phyloP scores from a whole-genome alignment of 2,797 vertebrate genomes.

The Myioborus miniatus region DNA sequence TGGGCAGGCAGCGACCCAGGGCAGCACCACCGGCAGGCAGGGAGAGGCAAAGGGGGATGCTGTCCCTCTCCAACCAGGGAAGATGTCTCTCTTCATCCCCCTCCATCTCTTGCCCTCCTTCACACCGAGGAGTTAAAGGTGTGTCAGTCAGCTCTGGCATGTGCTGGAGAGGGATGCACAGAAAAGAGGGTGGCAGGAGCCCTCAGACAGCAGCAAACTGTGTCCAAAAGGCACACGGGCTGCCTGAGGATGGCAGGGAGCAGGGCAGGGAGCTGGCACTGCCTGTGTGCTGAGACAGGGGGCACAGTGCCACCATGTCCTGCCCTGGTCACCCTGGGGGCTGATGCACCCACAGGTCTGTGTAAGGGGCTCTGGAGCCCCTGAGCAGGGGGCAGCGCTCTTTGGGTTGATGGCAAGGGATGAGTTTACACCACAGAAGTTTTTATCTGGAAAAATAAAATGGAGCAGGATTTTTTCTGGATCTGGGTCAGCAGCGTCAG shows the following conservation, averaged over 20 bases:
- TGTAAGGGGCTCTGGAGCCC: background rate
- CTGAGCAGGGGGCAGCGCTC: background rate
- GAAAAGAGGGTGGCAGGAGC: background rate
- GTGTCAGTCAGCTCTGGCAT: fast-evolving
- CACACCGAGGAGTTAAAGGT: background rate
- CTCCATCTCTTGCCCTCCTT: background rate
- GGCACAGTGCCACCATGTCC: fast-evolving
- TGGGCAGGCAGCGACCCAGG: fast-evolving
- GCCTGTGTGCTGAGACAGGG: background rate
- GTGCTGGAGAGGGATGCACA: background rate
- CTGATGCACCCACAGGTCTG: background rate
- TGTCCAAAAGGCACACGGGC: fast-evolving
- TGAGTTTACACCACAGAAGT: background rate
- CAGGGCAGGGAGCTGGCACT: background rate
- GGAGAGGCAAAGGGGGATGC: background rate
- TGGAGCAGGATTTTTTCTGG: background rate
- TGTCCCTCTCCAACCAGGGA: background rate
- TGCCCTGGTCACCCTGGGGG: fast-evolving
- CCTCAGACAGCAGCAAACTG: background rate
- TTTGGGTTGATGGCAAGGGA: background rate
- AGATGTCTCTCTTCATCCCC: too few species aligned
- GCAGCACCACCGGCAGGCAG: fast-evolving
- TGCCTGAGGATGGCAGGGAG: background rate
- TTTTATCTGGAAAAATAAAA: background rate
- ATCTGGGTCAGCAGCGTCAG: background rate